Percentiles rank a stretch among this genome's conserved stretches.
These are phyloP conservation scores for Rhagonycha fulva DNA, from an alignment of 2,888 invertebrate species.

Conservation along the genomic window DNA sequence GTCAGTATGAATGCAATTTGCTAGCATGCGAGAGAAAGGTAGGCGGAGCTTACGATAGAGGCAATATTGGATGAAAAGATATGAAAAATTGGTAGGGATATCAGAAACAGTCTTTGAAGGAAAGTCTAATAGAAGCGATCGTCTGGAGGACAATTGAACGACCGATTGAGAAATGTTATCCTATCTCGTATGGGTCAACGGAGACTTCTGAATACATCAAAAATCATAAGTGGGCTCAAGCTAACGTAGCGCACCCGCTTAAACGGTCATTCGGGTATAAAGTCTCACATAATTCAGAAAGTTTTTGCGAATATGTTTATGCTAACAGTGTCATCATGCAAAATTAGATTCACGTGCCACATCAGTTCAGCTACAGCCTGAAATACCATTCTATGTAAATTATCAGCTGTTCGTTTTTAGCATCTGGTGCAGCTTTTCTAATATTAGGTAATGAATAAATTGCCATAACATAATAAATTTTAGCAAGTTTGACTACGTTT, in stretches of 20 bases:
- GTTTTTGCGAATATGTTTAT: constrained; percentile 13
- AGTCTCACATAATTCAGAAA: constrained; percentile 16
- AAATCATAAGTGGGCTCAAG: constrained; percentile 34
- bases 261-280: constrained; percentile 24
- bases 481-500: neutral
- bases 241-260: constrained; percentile 29
- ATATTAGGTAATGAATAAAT: neutral
- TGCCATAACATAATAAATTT: too few species aligned
- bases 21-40: constrained; percentile 29
- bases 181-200: constrained; percentile 35
- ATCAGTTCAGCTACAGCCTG: neutral
- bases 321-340: neutral
- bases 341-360: neutral
- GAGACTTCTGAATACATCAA: constrained; percentile 39
- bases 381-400: neutral
- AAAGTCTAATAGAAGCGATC: constrained; percentile 36
- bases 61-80: constrained; percentile 41
- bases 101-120: constrained; percentile 39
- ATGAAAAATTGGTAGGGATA: constrained; percentile 41
- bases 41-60: constrained; percentile 35
- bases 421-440: neutral
- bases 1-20: constrained; percentile 44
- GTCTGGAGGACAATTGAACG: constrained; percentile 30
- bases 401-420: neutral
- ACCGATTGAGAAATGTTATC: constrained; percentile 36